These are phyloP conservation scores for Chromis chromis DNA, from an alignment of 2,797 vertebrate genomes.

Conservation along the genomic window DNA sequence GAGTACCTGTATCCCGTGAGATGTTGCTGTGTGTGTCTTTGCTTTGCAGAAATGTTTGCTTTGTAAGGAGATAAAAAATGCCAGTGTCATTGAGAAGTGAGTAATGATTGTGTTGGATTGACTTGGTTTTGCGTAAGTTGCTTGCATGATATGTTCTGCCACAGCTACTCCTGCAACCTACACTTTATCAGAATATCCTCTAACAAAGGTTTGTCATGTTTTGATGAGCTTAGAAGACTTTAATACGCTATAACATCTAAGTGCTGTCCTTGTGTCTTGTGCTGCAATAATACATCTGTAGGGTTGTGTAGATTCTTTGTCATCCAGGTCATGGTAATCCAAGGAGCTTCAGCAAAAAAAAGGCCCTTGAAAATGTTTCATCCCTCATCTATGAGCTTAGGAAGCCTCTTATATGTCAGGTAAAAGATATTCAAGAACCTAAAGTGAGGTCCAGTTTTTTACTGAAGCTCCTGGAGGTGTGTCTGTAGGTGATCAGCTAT, in stretches of 20 bases:
- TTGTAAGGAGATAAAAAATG: slow-evolving; percentile 60
- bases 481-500: too few species aligned
- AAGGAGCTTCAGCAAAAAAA: too few species aligned
- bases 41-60: slow-evolving; percentile 34
- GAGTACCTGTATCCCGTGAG: neutral
- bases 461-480: too few species aligned
- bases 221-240: neutral
- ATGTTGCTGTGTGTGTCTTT: slow-evolving; percentile 3
- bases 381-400: too few species aligned
- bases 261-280: neutral
- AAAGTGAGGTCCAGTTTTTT: too few species aligned
- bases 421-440: too few species aligned
- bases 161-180: neutral
- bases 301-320: too few species aligned
- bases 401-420: too few species aligned
- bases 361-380: too few species aligned
- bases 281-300: too few species aligned
- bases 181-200: neutral
- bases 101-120: slow-evolving; percentile 15
- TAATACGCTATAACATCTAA: neutral
- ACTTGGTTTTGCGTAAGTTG: neutral
- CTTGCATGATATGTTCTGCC: neutral
- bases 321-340: too few species aligned
- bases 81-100: slow-evolving; percentile 4
- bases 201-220: neutral